Percentiles rank a stretch among this genome's conserved stretches.
Conservation (phyloP, 1,140 invertebrate genomes). For the Gonatopus flavifemur region DNA sequence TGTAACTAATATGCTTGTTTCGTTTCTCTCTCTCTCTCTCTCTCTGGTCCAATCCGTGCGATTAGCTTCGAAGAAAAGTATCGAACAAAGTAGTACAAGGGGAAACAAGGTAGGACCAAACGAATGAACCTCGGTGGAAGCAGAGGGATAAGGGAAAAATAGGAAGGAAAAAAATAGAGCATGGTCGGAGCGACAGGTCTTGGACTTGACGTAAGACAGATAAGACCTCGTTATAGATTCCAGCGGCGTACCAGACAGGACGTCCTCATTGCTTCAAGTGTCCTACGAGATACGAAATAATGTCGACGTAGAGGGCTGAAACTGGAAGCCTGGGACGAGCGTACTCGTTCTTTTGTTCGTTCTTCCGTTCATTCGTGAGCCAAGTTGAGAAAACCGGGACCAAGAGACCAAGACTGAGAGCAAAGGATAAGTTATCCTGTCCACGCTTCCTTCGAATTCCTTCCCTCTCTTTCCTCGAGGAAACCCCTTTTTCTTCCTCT, state of each 20-base stretch:
- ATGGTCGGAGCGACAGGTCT: constrained; percentile 3
- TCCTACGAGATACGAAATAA: constrained; percentile 48
- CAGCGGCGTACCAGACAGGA: constrained; percentile 36
- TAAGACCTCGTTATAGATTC: constrained; percentile 47
- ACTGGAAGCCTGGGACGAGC: no score
- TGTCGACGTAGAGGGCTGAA: constrained; percentile 27
- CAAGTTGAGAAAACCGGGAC: neutral
- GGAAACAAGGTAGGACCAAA: neutral
- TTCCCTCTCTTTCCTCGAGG: constrained; percentile 24
- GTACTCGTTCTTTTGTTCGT: constrained; percentile 1
- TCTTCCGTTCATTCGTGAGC: neutral
- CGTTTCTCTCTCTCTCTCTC: no score
- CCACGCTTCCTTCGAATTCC: constrained; percentile 34
- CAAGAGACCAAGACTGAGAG: neutral
- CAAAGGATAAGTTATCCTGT: constrained; percentile 42
- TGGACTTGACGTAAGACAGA: constrained; percentile 34
- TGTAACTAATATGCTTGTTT: no score
- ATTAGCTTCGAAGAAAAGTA: neutral
- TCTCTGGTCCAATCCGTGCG: neutral
- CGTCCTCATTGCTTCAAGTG: constrained; percentile 47
- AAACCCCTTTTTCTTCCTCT: constrained; percentile 25
- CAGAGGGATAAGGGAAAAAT: no score
- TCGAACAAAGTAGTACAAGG: neutral
- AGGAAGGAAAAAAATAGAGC: constrained; percentile 3
- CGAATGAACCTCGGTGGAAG: neutral